Percentiles rank a stretch among this genome's conserved stretches.
These are phyloP conservation scores for Xylocampa areola DNA, from an alignment of 2,888 invertebrate genomes.

Conservation along the genomic window DNA sequence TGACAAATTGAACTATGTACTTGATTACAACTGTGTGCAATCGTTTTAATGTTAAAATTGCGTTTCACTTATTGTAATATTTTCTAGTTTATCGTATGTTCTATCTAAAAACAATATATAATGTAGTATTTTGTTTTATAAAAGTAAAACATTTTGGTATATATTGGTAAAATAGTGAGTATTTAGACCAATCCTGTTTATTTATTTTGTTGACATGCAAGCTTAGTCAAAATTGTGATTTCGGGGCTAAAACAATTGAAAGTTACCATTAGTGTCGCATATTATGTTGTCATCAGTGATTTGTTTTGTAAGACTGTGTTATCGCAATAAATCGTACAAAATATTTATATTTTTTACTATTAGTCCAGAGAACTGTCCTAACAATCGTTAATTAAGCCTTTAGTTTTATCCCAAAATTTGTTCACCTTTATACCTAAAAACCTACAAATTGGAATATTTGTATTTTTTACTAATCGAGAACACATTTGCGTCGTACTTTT, in stretches of 20 bases:
- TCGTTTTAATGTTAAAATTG: slow-evolving; percentile 24
- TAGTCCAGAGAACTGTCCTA: too few species aligned
- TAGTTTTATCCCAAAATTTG: too few species aligned
- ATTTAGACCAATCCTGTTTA: slow-evolving; percentile 43
- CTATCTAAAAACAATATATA: too few species aligned
- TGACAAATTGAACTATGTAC: slow-evolving; percentile 4
- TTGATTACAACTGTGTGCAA: slow-evolving; percentile 29
- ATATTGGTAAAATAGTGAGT: slow-evolving; percentile 44
- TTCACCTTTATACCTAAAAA: too few species aligned
- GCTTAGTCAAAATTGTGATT: slow-evolving; percentile 82
- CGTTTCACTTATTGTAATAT: slow-evolving; percentile 44
- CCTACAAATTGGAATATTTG: too few species aligned
- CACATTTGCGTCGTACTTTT: too few species aligned
- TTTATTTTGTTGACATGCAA: slow-evolving; percentile 64
- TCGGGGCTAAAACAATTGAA: slow-evolving; percentile 76
- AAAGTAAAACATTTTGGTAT: slow-evolving; percentile 9
- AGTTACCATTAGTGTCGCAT: slow-evolving; percentile 86
- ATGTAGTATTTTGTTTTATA: slow-evolving; percentile 13
- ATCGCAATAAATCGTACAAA: slow-evolving; percentile 88
- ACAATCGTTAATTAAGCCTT: too few species aligned
- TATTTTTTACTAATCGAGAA: too few species aligned
- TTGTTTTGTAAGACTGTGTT: slow-evolving; percentile 88
- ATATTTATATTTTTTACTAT: slow-evolving; percentile 45
- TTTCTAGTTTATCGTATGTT: slow-evolving; percentile 26
- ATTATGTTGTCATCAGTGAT: slow-evolving; percentile 81